A percentile compares a stretch with the other conserved stretches of the same genome.
Evolutionary conservation across 1,140 invertebrate species (phyloP).

Genomic region (Drosophila nigromelanica): DNA sequence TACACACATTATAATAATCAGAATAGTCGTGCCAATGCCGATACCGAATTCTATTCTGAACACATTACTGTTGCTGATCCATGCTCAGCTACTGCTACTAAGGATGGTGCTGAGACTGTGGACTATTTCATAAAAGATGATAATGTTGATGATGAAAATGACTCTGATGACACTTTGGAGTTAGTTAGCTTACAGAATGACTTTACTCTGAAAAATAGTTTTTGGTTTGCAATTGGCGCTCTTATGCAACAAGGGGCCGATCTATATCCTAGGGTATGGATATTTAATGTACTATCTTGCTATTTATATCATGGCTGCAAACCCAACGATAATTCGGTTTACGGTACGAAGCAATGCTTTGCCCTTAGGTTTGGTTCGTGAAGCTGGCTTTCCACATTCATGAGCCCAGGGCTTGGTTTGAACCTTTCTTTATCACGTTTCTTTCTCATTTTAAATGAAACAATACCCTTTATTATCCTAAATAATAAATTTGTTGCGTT

Average conservation of each 20-base stretch:
- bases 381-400: no score
- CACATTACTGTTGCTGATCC: not conserved
- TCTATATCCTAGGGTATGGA: conserved; percentile 90
- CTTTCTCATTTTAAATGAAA: no score
- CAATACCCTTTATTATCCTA: no score
- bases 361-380: no score
- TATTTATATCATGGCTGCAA: no score
- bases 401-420: no score
- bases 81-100: conserved; percentile 11
- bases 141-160: conserved; percentile 36
- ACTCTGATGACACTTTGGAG: conserved; percentile 73
- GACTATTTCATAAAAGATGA: conserved; percentile 4
- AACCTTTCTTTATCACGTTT: no score
- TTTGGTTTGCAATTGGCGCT: conserved; percentile 96
- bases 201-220: conserved; percentile 90
- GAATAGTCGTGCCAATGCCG: not conserved
- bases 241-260: conserved; percentile 97
- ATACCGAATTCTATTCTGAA: conserved; percentile 1
- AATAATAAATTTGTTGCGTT: no score
- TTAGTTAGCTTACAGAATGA: conserved; percentile 88
- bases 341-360: no score
- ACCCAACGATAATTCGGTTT: no score
- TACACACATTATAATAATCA: not conserved
- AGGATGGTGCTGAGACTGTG: conserved; percentile 2
- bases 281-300: not conserved